Evolutionary conservation across 1,140 invertebrate species (phyloP).

Genomic region (Zaprionus camerounensis): DNA sequence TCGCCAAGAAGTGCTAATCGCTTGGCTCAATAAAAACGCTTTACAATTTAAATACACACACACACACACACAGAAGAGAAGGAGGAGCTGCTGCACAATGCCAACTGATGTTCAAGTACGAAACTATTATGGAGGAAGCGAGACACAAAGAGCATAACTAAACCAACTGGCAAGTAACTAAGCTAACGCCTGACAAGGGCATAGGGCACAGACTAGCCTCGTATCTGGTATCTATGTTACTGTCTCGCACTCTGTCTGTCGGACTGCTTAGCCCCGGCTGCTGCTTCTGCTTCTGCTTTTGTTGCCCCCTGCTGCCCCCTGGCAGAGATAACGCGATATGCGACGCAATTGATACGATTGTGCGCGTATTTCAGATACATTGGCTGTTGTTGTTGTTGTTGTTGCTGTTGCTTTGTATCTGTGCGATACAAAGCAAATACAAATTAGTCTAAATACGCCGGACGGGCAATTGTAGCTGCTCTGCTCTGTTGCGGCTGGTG

Average conservation of each 20-base stretch:
- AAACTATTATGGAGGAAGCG: constrained; percentile 27
- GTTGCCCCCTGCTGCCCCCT: constrained; percentile 27
- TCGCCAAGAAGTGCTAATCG: constrained; percentile 75
- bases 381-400: constrained; percentile 17
- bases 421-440: constrained; percentile 56
- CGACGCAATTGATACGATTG: constrained; percentile 61
- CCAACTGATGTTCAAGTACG: constrained; percentile 46
- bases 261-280: constrained; percentile 46
- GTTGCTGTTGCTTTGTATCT: constrained; percentile 52
- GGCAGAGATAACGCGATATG: constrained; percentile 60
- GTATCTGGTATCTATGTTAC: constrained; percentile 17
- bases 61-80: constrained; percentile 24
- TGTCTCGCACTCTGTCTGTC: not conserved
- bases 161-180: constrained; percentile 1
- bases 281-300: constrained; percentile 20
- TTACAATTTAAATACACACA: constrained; percentile 59
- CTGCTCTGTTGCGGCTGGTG: constrained; percentile 29
- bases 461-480: constrained; percentile 46
- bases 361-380: constrained; percentile 28
- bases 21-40: constrained; percentile 70
- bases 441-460: constrained; percentile 66
- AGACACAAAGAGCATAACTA: not conserved
- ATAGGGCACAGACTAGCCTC: constrained; percentile 34
- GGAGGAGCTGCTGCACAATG: constrained; percentile 27
- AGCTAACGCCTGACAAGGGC: constrained; percentile 38